Conservation (phyloP, 92 coral and sea anemone genomes). For the Nematostella vectensis region DNA sequence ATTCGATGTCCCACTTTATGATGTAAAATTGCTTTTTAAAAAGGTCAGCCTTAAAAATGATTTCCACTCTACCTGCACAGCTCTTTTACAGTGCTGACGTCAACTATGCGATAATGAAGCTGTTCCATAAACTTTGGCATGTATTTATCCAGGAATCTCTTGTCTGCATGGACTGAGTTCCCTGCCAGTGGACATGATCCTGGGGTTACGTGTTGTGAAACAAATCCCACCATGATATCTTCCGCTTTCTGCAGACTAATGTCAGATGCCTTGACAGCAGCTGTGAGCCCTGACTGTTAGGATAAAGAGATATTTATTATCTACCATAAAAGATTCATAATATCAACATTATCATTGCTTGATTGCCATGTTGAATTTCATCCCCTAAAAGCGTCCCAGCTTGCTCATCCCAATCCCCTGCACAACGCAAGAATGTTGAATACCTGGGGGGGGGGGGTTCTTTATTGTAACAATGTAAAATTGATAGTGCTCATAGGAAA, state of each 20-base stretch:
- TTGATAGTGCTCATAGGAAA: too few species aligned
- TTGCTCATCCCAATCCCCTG: too few species aligned
- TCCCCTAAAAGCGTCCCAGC: too few species aligned
- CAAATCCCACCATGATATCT: constrained; percentile 65
- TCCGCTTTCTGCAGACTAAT: constrained; percentile 59
- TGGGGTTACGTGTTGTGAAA: constrained; percentile 46
- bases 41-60: too few species aligned
- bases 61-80: constrained; percentile 81
- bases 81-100: constrained; percentile 91
- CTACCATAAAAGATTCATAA: not conserved
- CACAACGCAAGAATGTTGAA: too few species aligned
- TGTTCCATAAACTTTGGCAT: constrained; percentile 89
- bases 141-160: constrained; percentile 69
- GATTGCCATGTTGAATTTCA: too few species aligned
- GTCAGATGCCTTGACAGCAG: constrained; percentile 72
- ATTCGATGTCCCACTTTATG: not conserved
- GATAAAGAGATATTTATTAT: too few species aligned
- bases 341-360: too few species aligned
- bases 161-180: constrained; percentile 91
- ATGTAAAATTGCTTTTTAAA: too few species aligned
- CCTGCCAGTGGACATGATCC: constrained; percentile 78
- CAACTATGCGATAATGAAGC: constrained; percentile 90
- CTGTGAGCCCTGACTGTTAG: constrained; percentile 88
- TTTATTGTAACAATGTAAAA: too few species aligned
- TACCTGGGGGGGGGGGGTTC: too few species aligned